Evolutionary conservation across 2,888 invertebrate species (phyloP), one percentile per base, ranked within the genome.

Genomic region (Actias luna): DNA sequence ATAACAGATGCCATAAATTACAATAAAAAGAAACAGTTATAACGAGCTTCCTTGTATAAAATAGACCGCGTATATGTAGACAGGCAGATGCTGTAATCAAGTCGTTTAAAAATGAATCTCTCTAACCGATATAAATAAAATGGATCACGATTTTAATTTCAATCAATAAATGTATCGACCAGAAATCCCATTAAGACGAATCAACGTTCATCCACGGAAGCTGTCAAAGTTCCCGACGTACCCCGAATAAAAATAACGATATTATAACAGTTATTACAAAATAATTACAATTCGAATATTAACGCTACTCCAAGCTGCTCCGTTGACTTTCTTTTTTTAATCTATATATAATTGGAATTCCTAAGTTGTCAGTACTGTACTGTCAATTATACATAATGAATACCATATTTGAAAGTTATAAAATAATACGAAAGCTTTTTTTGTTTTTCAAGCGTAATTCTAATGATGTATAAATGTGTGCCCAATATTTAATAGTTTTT

Each of bases 201-300:
- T 29, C 55, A 55, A 55, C 7, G 29, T 27, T 55, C 29, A 29
- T 55, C 29, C 55, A 16, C 29, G n/a, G 55, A 29, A 55, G 55
- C 55, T 29, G 55, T 55, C 55, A 55, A 55, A 55, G 55, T 29
- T 55, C 29, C 29, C 55, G 29, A 29, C 27, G 16, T 29, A 55
- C 29, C 29, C n/a, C 55, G 29, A 27, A 29, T n/a, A 29, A 27
- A n/a, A 55, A 55, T 55, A 25, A 29, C 55, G 55, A 55, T 1
- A n/a, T n/a, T n/a, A 55, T 29, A 55, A 55, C 55, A 27, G 55
- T 55, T 55, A 55, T 52, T 27, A 52, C 14, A 27, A 29, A 52
- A n/a, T 52, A 16, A 29, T 55, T 55, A 55, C 2, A 29, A 29
- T 29, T 29, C 55, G 55, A 25, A 50, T 50, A 12, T 50, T 25